These are phyloP conservation scores for Perodicticus potto DNA, from an alignment of 2,797 vertebrate genomes.

Conservation along the genomic window DNA sequence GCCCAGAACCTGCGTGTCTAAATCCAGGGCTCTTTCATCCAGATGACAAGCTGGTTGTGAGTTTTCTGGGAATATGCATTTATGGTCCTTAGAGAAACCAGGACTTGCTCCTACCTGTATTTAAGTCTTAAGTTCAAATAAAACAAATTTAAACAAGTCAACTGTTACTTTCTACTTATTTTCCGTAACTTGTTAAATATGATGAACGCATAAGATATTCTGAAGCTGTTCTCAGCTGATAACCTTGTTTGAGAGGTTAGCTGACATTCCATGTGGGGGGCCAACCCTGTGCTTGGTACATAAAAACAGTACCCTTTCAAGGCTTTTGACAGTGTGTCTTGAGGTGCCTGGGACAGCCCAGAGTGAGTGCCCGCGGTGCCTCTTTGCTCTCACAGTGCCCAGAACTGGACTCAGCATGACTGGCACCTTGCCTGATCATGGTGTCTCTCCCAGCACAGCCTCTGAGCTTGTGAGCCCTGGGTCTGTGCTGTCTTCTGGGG, in stretches of 20 bases:
- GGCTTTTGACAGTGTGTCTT: background rate
- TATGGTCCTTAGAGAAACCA: background rate
- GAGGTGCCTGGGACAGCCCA: too few species aligned
- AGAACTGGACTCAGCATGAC: background rate
- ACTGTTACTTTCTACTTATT: background rate
- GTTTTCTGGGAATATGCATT: background rate
- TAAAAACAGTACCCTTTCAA: background rate
- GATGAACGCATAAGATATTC: background rate
- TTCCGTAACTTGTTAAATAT: background rate
- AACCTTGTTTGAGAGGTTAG: too few species aligned
- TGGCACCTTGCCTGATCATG: background rate
- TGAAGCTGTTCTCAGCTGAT: background rate
- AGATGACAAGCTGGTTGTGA: background rate
- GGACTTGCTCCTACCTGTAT: background rate
- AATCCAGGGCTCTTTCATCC: background rate
- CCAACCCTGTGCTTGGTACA: background rate
- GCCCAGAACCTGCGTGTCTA: too few species aligned
- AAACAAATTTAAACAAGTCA: background rate
- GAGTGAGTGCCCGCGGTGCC: fast-evolving
- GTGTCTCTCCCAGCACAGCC: background rate
- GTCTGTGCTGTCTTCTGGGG: background rate
- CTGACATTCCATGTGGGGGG: too few species aligned
- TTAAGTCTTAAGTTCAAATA: background rate
- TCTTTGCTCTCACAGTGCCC: background rate
- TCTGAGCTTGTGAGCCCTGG: background rate